Evolutionary conservation across 1,140 invertebrate species (phyloP), one percentile per base, ranked within the genome.

Genomic region (Diorhabda sublineata): DNA sequence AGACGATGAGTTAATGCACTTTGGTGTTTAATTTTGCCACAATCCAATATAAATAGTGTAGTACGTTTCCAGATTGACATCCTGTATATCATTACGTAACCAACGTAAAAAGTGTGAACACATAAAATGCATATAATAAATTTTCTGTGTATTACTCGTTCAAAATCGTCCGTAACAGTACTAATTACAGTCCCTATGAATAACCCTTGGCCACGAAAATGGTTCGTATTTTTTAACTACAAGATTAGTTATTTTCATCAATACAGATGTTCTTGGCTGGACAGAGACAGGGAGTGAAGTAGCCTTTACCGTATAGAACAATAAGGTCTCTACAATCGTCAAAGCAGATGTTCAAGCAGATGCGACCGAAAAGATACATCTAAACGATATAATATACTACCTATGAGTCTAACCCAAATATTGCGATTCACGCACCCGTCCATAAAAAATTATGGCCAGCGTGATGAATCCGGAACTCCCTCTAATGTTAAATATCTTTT

Each of bases 291-390:
- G 47, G 47, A 52, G 47, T 52, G 47, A 52, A 52, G 6, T 52
- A n/a, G n/a, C 47, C 47, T 52, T 52, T 52, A 52, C 47, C 47
- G 47, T 52, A 52, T 52, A 2, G 47, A 52, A 52, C 47, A 52
- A 52, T 52, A 52, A 52, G n/a, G 47, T 8, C 47, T 52, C 47
- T n/a, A 52, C 47, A n/a, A n/a, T 52, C 6, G 47, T n/a, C 47
- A 52, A n/a, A 52, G 47, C 47, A 52, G 47, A 52, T 52, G 47
- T 52, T 52, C n/a, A 52, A 52, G 47, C 47, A 52, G 47, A 52
- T 52, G 47, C 47, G 47, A 3, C 47, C 47, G 47, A 8, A 52
- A 52, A 4, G 47, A 52, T 52, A 52, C 47, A 26, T 52, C 47
- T 52, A 52, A 52, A 52, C 47, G 47, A 52, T 52, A 52, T 52